These are phyloP conservation scores for Albula goreensis DNA, from an alignment of 2,113 vertebrate genomes.

Conservation along the genomic window DNA sequence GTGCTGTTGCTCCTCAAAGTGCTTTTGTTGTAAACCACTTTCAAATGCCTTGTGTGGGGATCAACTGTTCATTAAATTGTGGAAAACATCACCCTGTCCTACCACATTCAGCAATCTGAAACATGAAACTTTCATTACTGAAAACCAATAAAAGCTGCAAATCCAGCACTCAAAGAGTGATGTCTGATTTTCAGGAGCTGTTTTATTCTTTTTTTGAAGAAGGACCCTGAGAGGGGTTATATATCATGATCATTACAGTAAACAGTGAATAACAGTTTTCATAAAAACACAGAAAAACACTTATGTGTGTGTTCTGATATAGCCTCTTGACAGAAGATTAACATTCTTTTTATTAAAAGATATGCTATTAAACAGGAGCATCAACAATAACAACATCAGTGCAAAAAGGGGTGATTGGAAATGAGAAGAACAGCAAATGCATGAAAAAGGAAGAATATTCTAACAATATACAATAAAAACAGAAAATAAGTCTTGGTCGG, in stretches of 20 bases:
- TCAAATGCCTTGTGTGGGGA: conserved; percentile 37
- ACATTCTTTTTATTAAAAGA: conserved; percentile 63
- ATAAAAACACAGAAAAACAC: conserved; percentile 28
- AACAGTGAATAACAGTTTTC: neutral
- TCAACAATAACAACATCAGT: conserved; percentile 71
- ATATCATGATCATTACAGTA: conserved; percentile 30
- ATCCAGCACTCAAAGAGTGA: conserved; percentile 36
- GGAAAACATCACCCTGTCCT: conserved; percentile 37
- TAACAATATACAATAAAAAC: conserved; percentile 30
- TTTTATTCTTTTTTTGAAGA: conserved; percentile 43
- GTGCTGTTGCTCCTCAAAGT: conserved; percentile 36
- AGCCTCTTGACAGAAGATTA: conserved; percentile 40
- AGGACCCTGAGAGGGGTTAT: conserved; percentile 20
- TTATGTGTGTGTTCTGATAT: conserved; percentile 36
- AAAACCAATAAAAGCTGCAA: conserved; percentile 43
- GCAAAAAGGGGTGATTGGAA: conserved; percentile 62
- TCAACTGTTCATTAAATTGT: conserved; percentile 50
- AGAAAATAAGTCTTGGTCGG: conserved; percentile 41
- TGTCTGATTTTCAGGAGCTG: conserved; percentile 34
- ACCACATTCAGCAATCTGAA: conserved; percentile 44
- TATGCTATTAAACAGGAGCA: conserved; percentile 67
- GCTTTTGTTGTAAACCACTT: conserved; percentile 35
- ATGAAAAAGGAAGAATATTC: conserved; percentile 38
- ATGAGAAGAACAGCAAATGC: conserved; percentile 63
- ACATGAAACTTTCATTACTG: conserved; percentile 46